A percentile compares a stretch with the other conserved stretches of the same genome.
These are phyloP conservation scores for Octodon degus DNA, from an alignment of 2,113 vertebrate genomes.

Conservation along the genomic window DNA sequence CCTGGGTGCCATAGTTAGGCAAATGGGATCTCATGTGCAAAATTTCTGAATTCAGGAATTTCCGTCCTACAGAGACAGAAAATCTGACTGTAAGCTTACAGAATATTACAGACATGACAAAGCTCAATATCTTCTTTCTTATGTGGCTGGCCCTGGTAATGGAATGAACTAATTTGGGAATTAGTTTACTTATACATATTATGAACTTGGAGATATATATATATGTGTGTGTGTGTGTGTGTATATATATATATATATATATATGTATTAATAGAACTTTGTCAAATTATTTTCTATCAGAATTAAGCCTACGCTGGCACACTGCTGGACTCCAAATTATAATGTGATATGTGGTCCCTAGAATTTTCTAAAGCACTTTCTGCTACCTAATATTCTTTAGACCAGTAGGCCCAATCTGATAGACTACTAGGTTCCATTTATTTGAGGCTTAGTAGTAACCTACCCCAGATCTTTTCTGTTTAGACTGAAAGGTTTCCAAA, in stretches of 20 bases:
- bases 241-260: too few species aligned
- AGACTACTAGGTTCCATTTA: neutral
- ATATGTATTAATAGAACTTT: neutral
- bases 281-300: neutral
- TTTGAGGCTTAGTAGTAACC: neutral
- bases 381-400: slow-evolving; percentile 6
- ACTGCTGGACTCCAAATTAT: neutral
- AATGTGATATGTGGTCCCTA: neutral
- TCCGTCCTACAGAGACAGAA: neutral
- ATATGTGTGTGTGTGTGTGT: too few species aligned
- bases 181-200: neutral
- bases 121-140: neutral
- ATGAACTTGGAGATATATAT: neutral
- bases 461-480: neutral
- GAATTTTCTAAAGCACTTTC: neutral
- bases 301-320: neutral
- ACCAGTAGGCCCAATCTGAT: neutral
- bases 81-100: neutral
- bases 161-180: neutral
- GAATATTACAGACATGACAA: slow-evolving; percentile 18
- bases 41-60: neutral
- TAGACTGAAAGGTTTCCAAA: slow-evolving; percentile 4
- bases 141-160: neutral
- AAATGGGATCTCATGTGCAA: neutral
- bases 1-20: neutral